Conservation (phyloP, 2,113 vertebrate species). For the Hippolais icterina region DNA sequence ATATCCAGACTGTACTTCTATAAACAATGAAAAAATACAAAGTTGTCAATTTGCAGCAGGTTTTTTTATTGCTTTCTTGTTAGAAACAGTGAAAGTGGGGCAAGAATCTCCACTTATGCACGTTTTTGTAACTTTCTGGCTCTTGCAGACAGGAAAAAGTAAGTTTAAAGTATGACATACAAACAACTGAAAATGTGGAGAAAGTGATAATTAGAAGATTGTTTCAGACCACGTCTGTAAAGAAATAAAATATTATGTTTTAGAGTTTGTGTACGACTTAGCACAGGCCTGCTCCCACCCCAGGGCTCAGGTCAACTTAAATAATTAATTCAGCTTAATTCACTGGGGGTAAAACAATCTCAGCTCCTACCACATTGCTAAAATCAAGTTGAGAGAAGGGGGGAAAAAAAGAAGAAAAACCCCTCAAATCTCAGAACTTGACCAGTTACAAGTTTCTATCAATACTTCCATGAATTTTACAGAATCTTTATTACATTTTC, state of each 20-base stretch:
- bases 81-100: neutral
- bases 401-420: too few species aligned
- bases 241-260: neutral
- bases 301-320: neutral
- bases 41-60: neutral
- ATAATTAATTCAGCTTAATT: neutral
- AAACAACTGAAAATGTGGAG: neutral
- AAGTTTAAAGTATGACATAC: neutral
- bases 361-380: neutral
- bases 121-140: neutral
- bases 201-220: neutral
- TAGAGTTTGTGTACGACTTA: neutral
- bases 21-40: neutral
- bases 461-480: neutral
- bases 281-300: neutral
- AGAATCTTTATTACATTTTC: neutral
- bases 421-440: neutral
- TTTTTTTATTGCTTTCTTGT: neutral
- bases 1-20: neutral
- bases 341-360: neutral
- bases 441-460: neutral
- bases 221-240: neutral
- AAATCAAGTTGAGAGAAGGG: neutral
- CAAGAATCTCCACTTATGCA: neutral
- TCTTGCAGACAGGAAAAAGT: neutral